Evolutionary conservation across 2,797 vertebrate species (phyloP), one percentile per base, ranked within the genome.

Genomic region (Mionectes olivaceus): DNA sequence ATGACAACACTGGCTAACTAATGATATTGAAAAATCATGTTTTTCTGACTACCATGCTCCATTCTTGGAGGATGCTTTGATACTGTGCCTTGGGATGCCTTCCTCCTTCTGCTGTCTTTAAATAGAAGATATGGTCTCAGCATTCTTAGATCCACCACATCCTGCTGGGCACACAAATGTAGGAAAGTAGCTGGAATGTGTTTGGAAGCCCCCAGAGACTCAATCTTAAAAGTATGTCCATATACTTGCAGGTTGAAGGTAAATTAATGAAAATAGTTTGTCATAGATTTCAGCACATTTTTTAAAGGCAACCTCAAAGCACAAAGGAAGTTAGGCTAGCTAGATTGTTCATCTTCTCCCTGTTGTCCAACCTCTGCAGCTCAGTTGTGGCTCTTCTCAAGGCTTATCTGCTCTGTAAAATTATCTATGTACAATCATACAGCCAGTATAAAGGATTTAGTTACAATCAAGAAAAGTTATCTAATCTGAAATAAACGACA

Each of bases 391-490:
- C 60, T 83, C 24, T 35, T 67, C 69, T 92, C 49, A 60, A 93
- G 60, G 16, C 57, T 64, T 87, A 85, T 85, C 39, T 76, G 57
- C 22, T 80, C 57, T 64, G n/a, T 46, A 63, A 83, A 91, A 77
- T 87, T 78, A 70, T 75, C 78, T 60, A 3, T 50, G 22, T 68
- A 46, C 30, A 64, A 87, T 80, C 46, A 46, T 61, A 46, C 30
- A 81, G 41, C 53, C 43, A 75, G 65, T 86, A 88, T 24, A 90
- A 89, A 91, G 21, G 23, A 89, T 78, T 60, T 83, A 92, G 85
- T 44, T 85, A 61, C 23, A 50, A 70, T 71, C 18, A 75, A 53
- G 24, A 80, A 74, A 89, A 88, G n/a, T 30, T 41, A 70, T 69
- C 57, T 80, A 52, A 83, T 83, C 3, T 3, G 19, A 87, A 92